Evolutionary conservation across 1,140 invertebrate genomes (phyloP), one percentile per base, ranked within the genome.

Genomic region (Drosophila rufa): DNA sequence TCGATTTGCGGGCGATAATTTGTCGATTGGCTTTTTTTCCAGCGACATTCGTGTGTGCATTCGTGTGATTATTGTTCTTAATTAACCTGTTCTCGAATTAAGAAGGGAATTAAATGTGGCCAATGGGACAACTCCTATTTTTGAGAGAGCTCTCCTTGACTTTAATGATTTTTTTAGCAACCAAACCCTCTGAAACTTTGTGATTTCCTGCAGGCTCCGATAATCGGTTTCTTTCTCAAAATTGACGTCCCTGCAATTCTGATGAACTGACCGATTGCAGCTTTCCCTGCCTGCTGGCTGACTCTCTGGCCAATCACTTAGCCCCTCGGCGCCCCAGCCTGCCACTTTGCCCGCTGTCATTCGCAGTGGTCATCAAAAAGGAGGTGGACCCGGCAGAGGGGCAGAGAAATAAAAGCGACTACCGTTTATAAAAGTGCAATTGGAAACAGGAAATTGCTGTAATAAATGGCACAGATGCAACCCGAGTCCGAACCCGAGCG

Each of bases 361-460:
- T 38, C 27, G 51, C 51, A 38, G 51, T 38, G 51, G 33, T 19
- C 33, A 55, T 55, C 51, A 55, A 17, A 36, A 12, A 30, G n/a
- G 19, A 43, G 36, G 22, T 3, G 25, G 33, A 51, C 38, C 48
- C 36, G 36, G 43, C 30, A 48, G 48, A 25, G 58, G 27, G 56
- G 22, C 17, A 12, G 42, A 12, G 42, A 70, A 67, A 64, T 61
- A 64, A 80, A 78, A 66, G 67, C 76, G 80, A 87, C 83, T 87
- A 87, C 84, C 83, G 83, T 87, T 87, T 87, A 87, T 87, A 87
- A 89, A 80, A 84, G 40, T 78, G 77, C 83, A 87, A 89, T 84
- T 87, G 84, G 73, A 50, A 68, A 84, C 84, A 84, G 85, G 85
- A 89, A 89, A 89, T 89, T 90, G 85, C 86, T 9, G 71, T 67